Evolutionary conservation across 2,888 invertebrate genomes (phyloP).

Genomic region (Acrobasis consociella): DNA sequence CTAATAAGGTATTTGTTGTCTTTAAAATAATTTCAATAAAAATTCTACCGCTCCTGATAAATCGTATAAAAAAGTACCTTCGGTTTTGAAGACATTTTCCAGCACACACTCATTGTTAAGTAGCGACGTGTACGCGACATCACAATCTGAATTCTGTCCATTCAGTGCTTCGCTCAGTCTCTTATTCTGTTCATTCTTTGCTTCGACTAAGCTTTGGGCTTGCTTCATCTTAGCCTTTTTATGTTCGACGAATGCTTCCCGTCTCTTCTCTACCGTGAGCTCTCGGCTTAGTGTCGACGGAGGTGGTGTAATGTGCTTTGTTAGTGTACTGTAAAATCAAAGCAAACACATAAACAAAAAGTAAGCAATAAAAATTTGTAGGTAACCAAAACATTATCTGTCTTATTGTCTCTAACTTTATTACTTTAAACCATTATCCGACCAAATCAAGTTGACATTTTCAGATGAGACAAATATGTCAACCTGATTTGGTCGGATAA

Average conservation of each 20-base stretch:
- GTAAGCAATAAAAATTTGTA: background rate
- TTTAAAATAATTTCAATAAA: too few relatives aligned
- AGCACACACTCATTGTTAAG: slow-evolving; percentile 65
- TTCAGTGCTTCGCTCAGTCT: slow-evolving; percentile 55
- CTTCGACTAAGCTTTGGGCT: slow-evolving; percentile 63
- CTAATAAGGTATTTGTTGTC: too few relatives aligned
- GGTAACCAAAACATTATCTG: too few relatives aligned
- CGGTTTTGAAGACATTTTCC: slow-evolving; percentile 65
- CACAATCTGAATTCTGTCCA: slow-evolving; percentile 70
- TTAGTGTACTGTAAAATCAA: slow-evolving; percentile 82
- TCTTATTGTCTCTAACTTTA: too few relatives aligned
- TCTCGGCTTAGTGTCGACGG: slow-evolving; percentile 65
- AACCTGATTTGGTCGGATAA: too few relatives aligned
- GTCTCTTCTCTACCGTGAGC: slow-evolving; percentile 57
- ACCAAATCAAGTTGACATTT: too few relatives aligned
- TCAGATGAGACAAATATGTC: too few relatives aligned
- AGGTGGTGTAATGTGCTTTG: slow-evolving; percentile 87
- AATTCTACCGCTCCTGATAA: too few relatives aligned
- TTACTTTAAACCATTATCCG: too few relatives aligned
- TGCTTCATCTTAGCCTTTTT: slow-evolving; percentile 70
- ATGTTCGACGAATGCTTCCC: slow-evolving; percentile 68
- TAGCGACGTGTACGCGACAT: slow-evolving; percentile 71
- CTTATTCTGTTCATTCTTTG: slow-evolving; percentile 64
- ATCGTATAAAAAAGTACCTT: slow-evolving; percentile 50
- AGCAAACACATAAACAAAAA: background rate